These are phyloP conservation scores for Nemapogon koenigi DNA, from an alignment of 2,888 invertebrate genomes.

Conservation along the genomic window DNA sequence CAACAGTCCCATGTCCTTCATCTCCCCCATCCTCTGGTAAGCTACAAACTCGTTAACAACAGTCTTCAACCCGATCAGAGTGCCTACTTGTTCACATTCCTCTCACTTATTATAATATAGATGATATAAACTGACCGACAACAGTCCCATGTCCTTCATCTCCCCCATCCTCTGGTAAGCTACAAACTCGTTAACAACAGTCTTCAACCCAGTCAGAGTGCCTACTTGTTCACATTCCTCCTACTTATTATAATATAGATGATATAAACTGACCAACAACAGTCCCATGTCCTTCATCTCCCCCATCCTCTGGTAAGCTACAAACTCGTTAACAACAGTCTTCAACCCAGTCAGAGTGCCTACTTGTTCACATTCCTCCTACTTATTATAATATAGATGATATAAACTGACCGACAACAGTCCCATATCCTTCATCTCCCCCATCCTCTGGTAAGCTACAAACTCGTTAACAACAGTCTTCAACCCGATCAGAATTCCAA, in stretches of 20 bases:
- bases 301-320: conserved; percentile 83
- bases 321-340: conserved; percentile 91
- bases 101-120: no score
- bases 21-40: conserved; percentile 75
- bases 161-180: conserved; percentile 81
- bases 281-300: conserved; percentile 56
- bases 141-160: conserved; percentile 52
- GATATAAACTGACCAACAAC: no score
- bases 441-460: conserved; percentile 83
- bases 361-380: conserved; percentile 77
- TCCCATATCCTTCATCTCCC: conserved; percentile 59
- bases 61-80: conserved; percentile 87
- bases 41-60: conserved; percentile 94
- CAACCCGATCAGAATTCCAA: conserved; percentile 84
- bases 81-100: conserved; percentile 79
- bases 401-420: no score
- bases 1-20: conserved; percentile 50
- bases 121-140: no score
- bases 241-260: no score
- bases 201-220: conserved; percentile 86
- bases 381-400: no score
- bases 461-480: conserved; percentile 94
- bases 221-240: conserved; percentile 79
- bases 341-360: conserved; percentile 88
- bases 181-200: conserved; percentile 91